phyloP scores from a whole-genome alignment of 92 coral and sea anemone species.

The Diadumene lineata region DNA sequence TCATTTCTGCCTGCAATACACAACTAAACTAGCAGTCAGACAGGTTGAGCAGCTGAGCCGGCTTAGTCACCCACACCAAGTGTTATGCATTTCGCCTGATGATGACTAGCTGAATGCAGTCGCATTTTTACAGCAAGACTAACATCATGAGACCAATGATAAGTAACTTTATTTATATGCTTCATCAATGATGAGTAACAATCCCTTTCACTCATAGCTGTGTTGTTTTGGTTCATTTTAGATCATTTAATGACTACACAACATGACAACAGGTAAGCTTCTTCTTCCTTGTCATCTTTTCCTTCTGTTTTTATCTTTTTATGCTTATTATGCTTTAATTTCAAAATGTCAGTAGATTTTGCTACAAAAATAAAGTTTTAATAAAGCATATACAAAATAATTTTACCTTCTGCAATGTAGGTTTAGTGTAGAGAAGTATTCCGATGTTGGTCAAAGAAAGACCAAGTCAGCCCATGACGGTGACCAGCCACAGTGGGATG shows the following conservation, averaged over 20 bases:
- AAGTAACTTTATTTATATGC: no score
- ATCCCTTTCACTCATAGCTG: neutral
- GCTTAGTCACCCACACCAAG: no score
- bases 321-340: neutral
- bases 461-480: neutral
- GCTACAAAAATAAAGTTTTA: neutral
- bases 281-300: no score
- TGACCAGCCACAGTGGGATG: constrained; percentile 28
- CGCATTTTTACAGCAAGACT: no score
- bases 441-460: constrained; percentile 10
- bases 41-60: no score
- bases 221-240: neutral
- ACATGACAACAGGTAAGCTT: neutral
- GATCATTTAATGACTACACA: neutral
- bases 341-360: no score
- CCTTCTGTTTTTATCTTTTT: neutral
- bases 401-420: neutral
- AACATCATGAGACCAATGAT: no score
- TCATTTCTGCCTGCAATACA: no score
- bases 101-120: no score
- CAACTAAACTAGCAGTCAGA: no score
- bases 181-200: no score
- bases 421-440: constrained; percentile 30
- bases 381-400: neutral
- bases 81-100: no score